Evolutionary conservation across 1,140 invertebrate species (phyloP).

Genomic region (Ericerus pela): DNA sequence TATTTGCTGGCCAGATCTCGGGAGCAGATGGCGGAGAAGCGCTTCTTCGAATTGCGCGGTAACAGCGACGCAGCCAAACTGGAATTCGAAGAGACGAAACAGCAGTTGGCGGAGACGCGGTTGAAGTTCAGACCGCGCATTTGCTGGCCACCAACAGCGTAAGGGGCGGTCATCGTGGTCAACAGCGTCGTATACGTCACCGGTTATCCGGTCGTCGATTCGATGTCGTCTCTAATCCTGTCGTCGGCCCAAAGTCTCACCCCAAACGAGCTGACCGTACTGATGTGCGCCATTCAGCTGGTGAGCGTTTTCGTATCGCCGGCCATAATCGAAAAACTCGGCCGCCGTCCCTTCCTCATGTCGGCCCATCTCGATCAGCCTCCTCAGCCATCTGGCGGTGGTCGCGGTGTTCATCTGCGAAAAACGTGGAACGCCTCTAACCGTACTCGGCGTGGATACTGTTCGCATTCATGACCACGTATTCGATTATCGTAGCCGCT

Average conservation of each 20-base stretch:
- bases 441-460: background rate
- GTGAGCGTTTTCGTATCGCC: constrained; percentile 45
- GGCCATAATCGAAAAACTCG: background rate
- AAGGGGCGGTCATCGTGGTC: too few species aligned
- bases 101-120: background rate
- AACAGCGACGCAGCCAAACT: background rate
- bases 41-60: background rate
- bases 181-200: too few species aligned
- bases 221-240: too few species aligned
- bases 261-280: background rate
- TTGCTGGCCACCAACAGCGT: too few species aligned
- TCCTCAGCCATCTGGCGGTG: too few species aligned
- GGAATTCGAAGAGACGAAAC: background rate
- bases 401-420: background rate
- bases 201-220: too few species aligned
- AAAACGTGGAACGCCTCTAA: background rate
- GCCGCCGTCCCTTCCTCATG: background rate
- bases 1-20: background rate
- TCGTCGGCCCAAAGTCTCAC: too few species aligned
- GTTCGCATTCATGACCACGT: background rate
- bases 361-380: too few species aligned
- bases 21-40: background rate
- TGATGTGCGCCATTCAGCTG: constrained; percentile 25
- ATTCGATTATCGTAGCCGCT: constrained; percentile 26
- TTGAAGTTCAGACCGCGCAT: too few species aligned